Evolutionary conservation across 2,113 vertebrate genomes (phyloP).

Genomic region (Neotragus pygmaeus): DNA sequence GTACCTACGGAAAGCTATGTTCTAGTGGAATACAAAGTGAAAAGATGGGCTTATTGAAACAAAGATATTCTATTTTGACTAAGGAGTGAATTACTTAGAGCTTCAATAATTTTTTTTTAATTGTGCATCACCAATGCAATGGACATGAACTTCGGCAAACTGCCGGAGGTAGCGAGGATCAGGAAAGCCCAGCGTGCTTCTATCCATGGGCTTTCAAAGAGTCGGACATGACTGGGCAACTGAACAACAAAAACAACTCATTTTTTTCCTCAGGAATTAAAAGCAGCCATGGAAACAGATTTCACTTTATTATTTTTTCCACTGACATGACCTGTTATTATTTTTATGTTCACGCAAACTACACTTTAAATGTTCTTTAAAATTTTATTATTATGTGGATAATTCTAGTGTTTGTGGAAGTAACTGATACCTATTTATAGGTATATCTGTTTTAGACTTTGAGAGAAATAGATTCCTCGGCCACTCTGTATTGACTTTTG

Average conservation of each 20-base stretch:
- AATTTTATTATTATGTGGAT: background rate
- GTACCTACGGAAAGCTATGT: background rate
- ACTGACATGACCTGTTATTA: background rate
- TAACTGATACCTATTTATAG: background rate
- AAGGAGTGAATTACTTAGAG: background rate
- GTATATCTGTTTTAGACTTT: background rate
- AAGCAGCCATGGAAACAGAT: background rate
- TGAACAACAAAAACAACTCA: background rate
- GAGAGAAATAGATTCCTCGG: background rate
- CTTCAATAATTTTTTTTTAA: background rate
- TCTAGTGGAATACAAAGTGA: background rate
- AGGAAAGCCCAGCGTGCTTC: accelerated
- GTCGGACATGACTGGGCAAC: background rate
- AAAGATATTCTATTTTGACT: background rate
- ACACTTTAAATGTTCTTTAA: background rate
- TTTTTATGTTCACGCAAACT: background rate
- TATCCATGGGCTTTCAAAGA: background rate
- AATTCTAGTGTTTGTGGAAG: background rate
- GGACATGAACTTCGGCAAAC: background rate
- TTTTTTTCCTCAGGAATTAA: background rate
- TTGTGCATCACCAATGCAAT: background rate
- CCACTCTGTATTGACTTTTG: background rate
- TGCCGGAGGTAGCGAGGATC: background rate
- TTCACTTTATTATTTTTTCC: background rate
- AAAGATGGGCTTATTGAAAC: background rate